A percentile compares a stretch with the other conserved stretches of the same genome.
phyloP scores from a whole-genome alignment of 2,113 vertebrate species.

The Ellobius talpinus region DNA sequence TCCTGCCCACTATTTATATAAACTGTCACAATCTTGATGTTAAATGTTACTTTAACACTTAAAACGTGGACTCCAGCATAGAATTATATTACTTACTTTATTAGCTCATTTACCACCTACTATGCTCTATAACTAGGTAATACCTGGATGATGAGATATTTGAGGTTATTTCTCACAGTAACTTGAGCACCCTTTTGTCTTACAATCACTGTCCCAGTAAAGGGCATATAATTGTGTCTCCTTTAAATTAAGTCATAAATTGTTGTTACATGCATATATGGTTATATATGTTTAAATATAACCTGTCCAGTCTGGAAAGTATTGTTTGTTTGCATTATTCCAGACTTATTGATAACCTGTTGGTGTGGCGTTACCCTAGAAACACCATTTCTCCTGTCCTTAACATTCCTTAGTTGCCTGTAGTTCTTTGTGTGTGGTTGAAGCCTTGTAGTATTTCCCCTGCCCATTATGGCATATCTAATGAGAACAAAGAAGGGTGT shows the following conservation, averaged over 20 bases:
- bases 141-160: constrained; percentile 77
- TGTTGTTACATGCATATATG: fast-evolving
- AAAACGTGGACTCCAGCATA: constrained; percentile 85
- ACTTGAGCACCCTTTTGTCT: constrained; percentile 66
- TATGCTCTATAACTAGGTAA: constrained; percentile 85
- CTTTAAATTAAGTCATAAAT: constrained; percentile 24
- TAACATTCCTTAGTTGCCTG: neutral
- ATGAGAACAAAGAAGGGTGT: neutral
- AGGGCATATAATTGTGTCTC: neutral
- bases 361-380: neutral
- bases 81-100: constrained; percentile 88
- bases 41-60: constrained; percentile 86
- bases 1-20: constrained; percentile 76
- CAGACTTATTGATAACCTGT: neutral
- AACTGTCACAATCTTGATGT: constrained; percentile 78
- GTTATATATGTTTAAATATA: neutral
- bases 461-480: neutral
- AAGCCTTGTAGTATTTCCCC: neutral
- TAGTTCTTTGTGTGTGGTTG: neutral
- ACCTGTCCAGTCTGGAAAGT: neutral
- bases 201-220: constrained; percentile 51
- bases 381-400: neutral
- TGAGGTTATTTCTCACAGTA: constrained; percentile 70
- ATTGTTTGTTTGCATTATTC: neutral
- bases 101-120: constrained; percentile 88